A percentile compares a stretch with the other conserved stretches of the same genome.
Conservation (phyloP, 2,797 vertebrate species). For the Xyrichtys novacula region DNA sequence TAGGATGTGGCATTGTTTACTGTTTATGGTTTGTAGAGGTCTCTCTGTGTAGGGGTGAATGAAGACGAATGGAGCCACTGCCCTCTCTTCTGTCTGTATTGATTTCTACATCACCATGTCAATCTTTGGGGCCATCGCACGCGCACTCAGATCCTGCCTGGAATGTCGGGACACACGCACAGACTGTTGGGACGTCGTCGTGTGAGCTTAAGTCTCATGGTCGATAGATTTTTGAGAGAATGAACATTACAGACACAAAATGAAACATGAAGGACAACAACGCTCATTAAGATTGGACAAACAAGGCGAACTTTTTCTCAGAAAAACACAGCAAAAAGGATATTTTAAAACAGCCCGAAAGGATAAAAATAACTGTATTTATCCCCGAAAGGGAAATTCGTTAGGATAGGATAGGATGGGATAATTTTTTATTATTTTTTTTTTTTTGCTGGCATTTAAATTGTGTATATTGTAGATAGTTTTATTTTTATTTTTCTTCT, state of each 20-base stretch:
- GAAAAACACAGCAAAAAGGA: not conserved
- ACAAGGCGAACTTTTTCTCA: not conserved
- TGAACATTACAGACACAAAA: constrained; percentile 9
- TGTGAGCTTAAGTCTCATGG: constrained; percentile 12
- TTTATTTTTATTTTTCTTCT: too few species aligned
- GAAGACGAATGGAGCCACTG: constrained; percentile 46
- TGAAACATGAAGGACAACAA: constrained; percentile 8
- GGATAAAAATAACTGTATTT: too few species aligned
- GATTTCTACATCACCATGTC: constrained; percentile 62
- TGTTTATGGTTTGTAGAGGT: constrained; percentile 36
- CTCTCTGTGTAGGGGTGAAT: constrained; percentile 45
- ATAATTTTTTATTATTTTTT: too few species aligned
- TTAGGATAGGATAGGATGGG: too few species aligned
- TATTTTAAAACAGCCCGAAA: not conserved
- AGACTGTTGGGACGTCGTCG: constrained; percentile 2
- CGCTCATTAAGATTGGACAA: constrained; percentile 14
- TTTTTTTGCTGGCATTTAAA: too few species aligned
- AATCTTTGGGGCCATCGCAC: constrained; percentile 40
- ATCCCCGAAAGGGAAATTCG: too few species aligned
- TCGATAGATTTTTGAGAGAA: constrained; percentile 29
- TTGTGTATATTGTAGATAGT: too few species aligned
- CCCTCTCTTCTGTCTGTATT: constrained; percentile 48
- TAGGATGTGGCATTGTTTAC: constrained; percentile 34
- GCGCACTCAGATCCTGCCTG: constrained; percentile 15
- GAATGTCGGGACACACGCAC: constrained; percentile 20